Base-by-base conservation (phyloP, 2,113 vertebrate species). In the Oryzias melastigma region DNA sequence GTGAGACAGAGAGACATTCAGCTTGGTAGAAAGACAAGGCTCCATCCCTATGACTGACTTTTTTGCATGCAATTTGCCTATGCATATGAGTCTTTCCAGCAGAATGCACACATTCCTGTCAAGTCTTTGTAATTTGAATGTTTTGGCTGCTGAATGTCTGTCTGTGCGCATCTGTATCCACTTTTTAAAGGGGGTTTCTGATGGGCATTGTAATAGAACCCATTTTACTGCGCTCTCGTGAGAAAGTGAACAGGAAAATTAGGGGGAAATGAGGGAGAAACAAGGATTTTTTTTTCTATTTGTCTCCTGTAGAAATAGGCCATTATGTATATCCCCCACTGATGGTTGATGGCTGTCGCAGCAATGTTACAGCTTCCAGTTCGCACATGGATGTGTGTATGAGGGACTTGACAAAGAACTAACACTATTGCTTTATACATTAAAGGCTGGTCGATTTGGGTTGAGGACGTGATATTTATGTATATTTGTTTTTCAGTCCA, bases 191-290 rank as follows among this genome's bases (percentile, higher is more conserved):
- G 55, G 62, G 56, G 41, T 64, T 73, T 66, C 67, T 85, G 84
- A 86, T 86, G 53, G 75, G 70, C 75, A 70, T 80, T 80, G 83
- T 87, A 87, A 89, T 87, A 72, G 78, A 74, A 66, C 29, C 66
- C 53, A 82, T 84, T 84, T 82, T 77, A 42, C 25, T 48, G 73
- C 19, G 12, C 75, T 84, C 68, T 71, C 61, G 52, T 51, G 77
- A 73, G 69, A 86, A 84, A 78, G 77, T 60, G 75, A 84, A 78
- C 65, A n/a, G 53, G 72, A 55, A 84, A 82, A 88, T 85, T 82
- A 85, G 68, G 75, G 52, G 53, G 56, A 80, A 81, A 83, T 80
- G 79, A 76, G 69, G 62, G 62, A 27, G 65, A 82, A 81, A 88
- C 77, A 64, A 83, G 82, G 53, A 74, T 65, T 75, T 68, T 75